phyloP scores from a whole-genome alignment of 2,888 invertebrate species.

The Lycaena phlaeas region DNA sequence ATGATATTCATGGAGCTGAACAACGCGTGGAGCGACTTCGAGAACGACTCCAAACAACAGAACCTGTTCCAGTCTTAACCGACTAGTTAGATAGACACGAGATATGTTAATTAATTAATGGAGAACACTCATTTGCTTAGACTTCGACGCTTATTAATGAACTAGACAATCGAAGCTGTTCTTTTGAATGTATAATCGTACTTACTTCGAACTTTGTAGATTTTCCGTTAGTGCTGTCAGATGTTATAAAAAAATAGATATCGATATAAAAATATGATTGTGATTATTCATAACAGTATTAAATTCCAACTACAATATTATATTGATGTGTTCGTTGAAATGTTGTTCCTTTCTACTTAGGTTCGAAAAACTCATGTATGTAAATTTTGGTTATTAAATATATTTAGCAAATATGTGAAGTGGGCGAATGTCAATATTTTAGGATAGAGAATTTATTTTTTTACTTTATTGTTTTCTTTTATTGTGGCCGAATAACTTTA shows the following conservation, averaged over 20 bases:
- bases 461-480: no score
- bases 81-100: not conserved
- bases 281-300: slow-evolving; percentile 3
- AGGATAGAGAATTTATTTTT: no score
- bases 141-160: slow-evolving; percentile 2
- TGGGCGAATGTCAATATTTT: no score
- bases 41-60: slow-evolving; percentile 87
- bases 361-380: not conserved
- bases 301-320: not conserved
- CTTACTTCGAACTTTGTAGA: slow-evolving; percentile 1
- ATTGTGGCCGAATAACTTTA: no score
- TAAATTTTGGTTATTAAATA: no score
- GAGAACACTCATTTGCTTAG: not conserved
- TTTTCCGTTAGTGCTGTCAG: not conserved
- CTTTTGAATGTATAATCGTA: slow-evolving; percentile 1
- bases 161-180: not conserved
- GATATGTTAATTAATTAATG: not conserved
- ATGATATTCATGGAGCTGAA: slow-evolving; percentile 99
- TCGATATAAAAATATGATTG: slow-evolving; percentile 2
- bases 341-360: not conserved
- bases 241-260: not conserved
- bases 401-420: no score
- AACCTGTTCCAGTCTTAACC: slow-evolving; percentile 65
- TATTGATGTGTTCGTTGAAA: slow-evolving; percentile 1
- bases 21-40: slow-evolving; percentile 98